Evolutionary conservation across 2,113 vertebrate species (phyloP).

Genomic region (Pomatostomus ruficeps): DNA sequence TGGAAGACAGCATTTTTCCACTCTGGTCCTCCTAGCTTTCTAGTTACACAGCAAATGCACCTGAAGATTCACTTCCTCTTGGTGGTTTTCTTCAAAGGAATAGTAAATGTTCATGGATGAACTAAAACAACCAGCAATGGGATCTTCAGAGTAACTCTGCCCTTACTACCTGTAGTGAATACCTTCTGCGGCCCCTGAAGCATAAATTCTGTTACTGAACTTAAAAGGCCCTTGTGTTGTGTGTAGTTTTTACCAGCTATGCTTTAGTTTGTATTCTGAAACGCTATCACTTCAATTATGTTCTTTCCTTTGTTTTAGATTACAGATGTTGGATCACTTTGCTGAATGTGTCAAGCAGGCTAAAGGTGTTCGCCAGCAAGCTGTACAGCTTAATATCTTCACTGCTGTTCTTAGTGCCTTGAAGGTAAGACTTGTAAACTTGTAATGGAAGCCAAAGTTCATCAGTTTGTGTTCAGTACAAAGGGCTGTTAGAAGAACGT

Average conservation of each 20-base stretch:
- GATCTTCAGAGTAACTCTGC: neutral
- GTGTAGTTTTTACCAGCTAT: neutral
- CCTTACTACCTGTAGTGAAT: neutral
- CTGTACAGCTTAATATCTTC: slow-evolving; percentile 97
- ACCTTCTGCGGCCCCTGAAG: neutral
- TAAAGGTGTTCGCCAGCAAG: slow-evolving; percentile 96
- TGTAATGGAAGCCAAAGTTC: neutral
- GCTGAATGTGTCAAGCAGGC: slow-evolving; percentile 98
- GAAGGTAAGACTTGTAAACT: slow-evolving; percentile 78
- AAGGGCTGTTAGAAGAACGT: neutral
- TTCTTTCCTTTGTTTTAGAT: slow-evolving; percentile 68
- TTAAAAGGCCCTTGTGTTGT: neutral
- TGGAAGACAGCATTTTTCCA: neutral
- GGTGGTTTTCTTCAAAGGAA: neutral
- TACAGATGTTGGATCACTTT: slow-evolving; percentile 99
- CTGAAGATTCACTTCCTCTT: neutral
- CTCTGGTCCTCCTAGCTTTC: neutral
- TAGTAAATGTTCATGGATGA: neutral
- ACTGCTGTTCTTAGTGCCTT: slow-evolving; percentile 97
- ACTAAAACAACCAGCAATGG: neutral
- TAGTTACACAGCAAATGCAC: neutral
- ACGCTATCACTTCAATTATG: neutral
- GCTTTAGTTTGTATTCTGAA: neutral
- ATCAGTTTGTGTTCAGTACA: neutral
- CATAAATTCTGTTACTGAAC: neutral